Conservation (phyloP, 1,140 invertebrate genomes). For the Anthonomus grandis region DNA sequence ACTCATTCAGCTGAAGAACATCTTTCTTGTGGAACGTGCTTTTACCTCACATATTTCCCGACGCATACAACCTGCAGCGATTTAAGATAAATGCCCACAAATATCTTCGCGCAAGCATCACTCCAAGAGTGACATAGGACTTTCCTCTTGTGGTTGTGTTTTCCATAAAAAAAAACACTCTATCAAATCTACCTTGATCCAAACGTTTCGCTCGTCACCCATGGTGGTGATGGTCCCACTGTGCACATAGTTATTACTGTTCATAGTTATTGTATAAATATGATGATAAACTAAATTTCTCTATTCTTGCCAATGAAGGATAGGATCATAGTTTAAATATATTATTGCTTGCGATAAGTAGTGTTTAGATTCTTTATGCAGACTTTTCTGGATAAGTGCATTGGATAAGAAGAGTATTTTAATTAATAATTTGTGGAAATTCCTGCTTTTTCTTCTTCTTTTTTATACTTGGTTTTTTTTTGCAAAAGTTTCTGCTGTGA, state of each 20-base stretch:
- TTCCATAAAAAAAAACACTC: no score
- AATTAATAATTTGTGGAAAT: neutral
- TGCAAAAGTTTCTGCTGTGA: neutral
- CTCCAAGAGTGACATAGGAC: no score
- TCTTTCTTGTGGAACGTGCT: no score
- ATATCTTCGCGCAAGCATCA: no score
- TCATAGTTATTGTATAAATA: neutral
- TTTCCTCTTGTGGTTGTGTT: no score
- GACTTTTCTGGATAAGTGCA: neutral
- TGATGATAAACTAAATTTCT: neutral
- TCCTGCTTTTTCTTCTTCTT: neutral
- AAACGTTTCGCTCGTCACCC: neutral
- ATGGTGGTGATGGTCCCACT: neutral
- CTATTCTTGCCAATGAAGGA: neutral
- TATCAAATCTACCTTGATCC: no score
- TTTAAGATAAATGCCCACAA: no score
- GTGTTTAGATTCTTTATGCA: neutral
- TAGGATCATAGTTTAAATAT: neutral
- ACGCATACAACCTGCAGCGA: no score
- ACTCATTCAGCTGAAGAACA: no score
- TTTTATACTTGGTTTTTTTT: neutral
- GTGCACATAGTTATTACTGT: neutral
- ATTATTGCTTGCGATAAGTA: neutral
- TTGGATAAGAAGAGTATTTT: neutral
- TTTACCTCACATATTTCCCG: no score